Base-by-base conservation (phyloP, 2,113 vertebrate genomes). In the Romanogobio albipinnatus region DNA sequence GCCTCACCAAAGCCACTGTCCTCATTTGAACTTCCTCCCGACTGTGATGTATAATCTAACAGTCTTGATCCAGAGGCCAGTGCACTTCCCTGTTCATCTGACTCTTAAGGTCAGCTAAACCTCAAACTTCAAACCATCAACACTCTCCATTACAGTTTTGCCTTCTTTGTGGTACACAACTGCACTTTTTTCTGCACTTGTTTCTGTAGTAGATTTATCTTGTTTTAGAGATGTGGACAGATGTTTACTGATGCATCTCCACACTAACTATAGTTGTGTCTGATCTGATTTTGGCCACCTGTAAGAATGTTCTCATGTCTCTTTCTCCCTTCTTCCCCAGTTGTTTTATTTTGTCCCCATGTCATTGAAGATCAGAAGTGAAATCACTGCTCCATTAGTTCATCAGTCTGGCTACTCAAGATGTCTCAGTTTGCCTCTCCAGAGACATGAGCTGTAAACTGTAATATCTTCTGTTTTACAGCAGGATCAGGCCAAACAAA, bases 1-100 rank as follows among this genome's bases (percentile, higher is more conserved):
- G 47, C n/a, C 74, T 76, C 26, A 22, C 15, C 79, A 81, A 81
- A 81, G 47, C 79, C 79, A 51, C 62, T 81, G 26, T 68, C 79
- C 79, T 81, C 62, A 36, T 7, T 66, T 81, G 45, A 51, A 66
- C 79, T 81, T 68, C 43, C 61, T 81, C 17, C 9, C 8, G 61
- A 81, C 45, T 3, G 24, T 29, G 43, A 81, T 68, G 17, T 49
- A 33, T 64, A 49, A 33, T 5, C 78, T 19, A 14, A 29, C 78
- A 51, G 61, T 2, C 43, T 29, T 81, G 61, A 81, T 64, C 36
- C 77, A 66, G 43, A 66, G 14, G 29, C 79, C 79, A 66, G 15
- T 43, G 53, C 9, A 29, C 33, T 66, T 62, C n/a, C 58, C 22
- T 49, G n/a, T 68, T 53, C 7, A 9, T 14, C 15, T 68, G 26